Conservation (phyloP, 2,797 vertebrate genomes). For the Leuciscus waleckii region DNA sequence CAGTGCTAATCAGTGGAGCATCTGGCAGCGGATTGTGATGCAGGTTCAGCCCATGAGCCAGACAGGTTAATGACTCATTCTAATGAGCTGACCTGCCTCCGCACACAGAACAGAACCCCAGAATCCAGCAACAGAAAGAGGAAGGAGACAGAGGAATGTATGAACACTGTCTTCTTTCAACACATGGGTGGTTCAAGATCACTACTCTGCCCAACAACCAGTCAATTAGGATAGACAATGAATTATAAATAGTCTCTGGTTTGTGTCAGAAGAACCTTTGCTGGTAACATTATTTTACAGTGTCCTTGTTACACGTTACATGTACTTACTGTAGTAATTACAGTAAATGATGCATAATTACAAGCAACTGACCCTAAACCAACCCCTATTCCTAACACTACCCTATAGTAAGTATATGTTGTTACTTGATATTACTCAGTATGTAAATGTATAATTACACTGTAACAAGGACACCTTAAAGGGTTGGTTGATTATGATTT, state of each 20-base stretch:
- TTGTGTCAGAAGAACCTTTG: not conserved
- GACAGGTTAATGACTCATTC: constrained; percentile 48
- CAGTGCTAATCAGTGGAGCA: constrained; percentile 22
- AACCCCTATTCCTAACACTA: not conserved
- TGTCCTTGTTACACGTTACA: not conserved
- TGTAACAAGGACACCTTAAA: too few species aligned
- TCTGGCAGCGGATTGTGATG: constrained; percentile 21
- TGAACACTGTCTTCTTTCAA: constrained; percentile 8
- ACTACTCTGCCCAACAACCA: not conserved
- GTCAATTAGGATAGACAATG: not conserved
- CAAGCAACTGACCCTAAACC: not conserved
- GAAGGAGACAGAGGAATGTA: not conserved
- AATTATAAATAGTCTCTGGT: not conserved
- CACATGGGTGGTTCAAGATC: not conserved
- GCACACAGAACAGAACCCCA: constrained; percentile 13
- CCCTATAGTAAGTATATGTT: not conserved
- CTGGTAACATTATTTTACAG: not conserved
- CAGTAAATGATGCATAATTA: not conserved
- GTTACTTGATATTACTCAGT: too few species aligned
- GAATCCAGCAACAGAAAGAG: constrained; percentile 4
- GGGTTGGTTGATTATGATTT: too few species aligned
- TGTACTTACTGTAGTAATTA: not conserved
- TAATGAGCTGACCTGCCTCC: constrained; percentile 38
- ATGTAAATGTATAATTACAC: too few species aligned
- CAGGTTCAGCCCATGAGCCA: constrained; percentile 20